Base-by-base conservation (phyloP, 2,888 invertebrate genomes). In the Platycheirus rosarum region DNA sequence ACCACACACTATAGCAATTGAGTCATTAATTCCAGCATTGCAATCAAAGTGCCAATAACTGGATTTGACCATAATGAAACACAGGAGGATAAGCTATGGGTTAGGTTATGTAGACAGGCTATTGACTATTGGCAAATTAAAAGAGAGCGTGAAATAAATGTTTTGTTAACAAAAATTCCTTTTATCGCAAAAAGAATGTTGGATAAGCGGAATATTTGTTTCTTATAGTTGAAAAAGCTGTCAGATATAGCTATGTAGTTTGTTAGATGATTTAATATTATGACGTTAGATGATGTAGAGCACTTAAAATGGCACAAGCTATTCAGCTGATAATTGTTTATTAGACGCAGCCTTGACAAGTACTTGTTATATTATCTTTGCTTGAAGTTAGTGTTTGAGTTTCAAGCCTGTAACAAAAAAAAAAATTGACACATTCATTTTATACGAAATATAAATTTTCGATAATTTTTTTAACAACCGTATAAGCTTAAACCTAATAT, bases 21-120 rank as follows among this genome's bases (percentile, higher is more conserved):
- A 82, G 82, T 77, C 82, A 82, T 82, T 82, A 82, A 82, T 68
- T 82, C 63, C 77, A 44, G 63, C 77, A 75, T 79, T 75, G 79
- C 79, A 69, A 76, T 76, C 65, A 35, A 70, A 76, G 80, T 82
- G 80, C 71, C 77, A 82, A 62, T 73, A 77, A 82, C 82, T 82
- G 71, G 82, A 73, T 63, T 68, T 82, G 32, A 49, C 77, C 82
- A 77, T 82, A 82, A 57, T 37, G 13, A 57, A 37, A 57, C 26
- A 35, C 18, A 6, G 11, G n/a, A 35, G 55, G 14, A 29, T 46
- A 20, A 29, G 32, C 14, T n/a, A n/a, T 20, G 42, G 23, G 32
- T 32, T 35, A 9, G 44, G 8, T 51, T 32, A 26, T 9, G 14
- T 23, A 32, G 4, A 32, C 3, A 6, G 29, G 5, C 8, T 3